These are phyloP conservation scores for Sebastes kiyomatsui DNA, from an alignment of 2,797 vertebrate species.

Conservation along the genomic window DNA sequence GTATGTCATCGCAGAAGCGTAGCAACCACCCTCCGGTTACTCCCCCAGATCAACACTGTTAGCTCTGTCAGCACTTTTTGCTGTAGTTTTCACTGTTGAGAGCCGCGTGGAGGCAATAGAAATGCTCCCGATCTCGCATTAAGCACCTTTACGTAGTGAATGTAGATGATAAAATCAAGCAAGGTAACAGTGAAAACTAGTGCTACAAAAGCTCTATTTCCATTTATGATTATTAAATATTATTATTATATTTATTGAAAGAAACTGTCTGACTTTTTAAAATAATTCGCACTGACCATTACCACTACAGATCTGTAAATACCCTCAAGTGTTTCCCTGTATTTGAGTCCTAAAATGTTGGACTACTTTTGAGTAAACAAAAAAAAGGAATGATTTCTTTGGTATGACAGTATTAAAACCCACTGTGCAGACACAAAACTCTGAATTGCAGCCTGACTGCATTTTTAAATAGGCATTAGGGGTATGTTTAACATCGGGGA, in stretches of 20 bases:
- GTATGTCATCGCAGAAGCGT: too few relatives aligned
- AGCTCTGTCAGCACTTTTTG: too few relatives aligned
- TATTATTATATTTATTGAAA: background rate
- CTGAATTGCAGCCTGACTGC: slow-evolving; percentile 38
- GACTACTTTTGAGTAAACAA: background rate
- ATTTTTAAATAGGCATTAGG: slow-evolving; percentile 25
- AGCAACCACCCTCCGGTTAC: too few relatives aligned
- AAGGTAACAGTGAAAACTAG: background rate
- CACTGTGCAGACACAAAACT: background rate
- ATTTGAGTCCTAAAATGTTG: background rate
- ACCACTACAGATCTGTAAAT: background rate
- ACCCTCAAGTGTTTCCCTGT: background rate
- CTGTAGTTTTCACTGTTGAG: too few relatives aligned
- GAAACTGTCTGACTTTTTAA: background rate
- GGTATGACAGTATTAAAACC: background rate
- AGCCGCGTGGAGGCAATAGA: too few relatives aligned
- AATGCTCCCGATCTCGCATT: too few relatives aligned
- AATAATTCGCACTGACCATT: background rate
- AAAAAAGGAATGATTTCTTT: background rate
- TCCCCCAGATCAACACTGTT: too few relatives aligned
- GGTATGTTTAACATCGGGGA: slow-evolving; percentile 41
- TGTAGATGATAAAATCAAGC: background rate
- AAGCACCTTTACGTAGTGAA: background rate
- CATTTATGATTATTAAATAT: background rate
- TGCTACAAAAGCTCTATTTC: background rate